A percentile compares a stretch with the other conserved stretches of the same genome.
Evolutionary conservation across 2,888 invertebrate genomes (phyloP).

Genomic region (Allophyes oxyacanthae): DNA sequence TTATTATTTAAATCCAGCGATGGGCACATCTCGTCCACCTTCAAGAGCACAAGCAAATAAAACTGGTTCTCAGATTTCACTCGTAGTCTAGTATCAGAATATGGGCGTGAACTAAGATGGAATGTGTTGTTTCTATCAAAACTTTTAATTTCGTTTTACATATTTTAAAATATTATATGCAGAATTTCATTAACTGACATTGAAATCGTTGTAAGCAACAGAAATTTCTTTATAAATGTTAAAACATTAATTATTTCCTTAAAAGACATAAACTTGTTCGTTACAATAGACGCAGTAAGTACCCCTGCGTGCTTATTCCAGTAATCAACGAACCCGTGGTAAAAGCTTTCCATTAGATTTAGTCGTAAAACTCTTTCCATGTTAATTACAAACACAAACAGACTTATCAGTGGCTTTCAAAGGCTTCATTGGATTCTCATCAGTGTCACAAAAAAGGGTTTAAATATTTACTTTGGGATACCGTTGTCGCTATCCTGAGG

Average conservation of each 20-base stretch:
- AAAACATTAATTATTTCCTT: slow-evolving; percentile 2
- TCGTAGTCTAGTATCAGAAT: slow-evolving; percentile 59
- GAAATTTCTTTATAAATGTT: too few relatives aligned
- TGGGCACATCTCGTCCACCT: slow-evolving; percentile 40
- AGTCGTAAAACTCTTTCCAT: slow-evolving; percentile 56
- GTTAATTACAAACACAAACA: slow-evolving; percentile 62
- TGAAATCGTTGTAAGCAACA: too few relatives aligned
- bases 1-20: slow-evolving; percentile 35
- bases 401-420: slow-evolving; percentile 63
- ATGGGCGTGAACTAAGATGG: slow-evolving; percentile 28
- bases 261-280: slow-evolving; percentile 15
- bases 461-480: slow-evolving; percentile 58
- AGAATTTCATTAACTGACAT: too few relatives aligned
- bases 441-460: slow-evolving; percentile 60
- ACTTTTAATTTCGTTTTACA: slow-evolving; percentile 6
- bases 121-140: slow-evolving; percentile 25
- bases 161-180: slow-evolving; percentile 1
- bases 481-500: slow-evolving; percentile 18
- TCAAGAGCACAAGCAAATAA: slow-evolving; percentile 60
- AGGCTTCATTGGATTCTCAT: slow-evolving; percentile 51
- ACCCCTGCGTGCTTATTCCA: slow-evolving; percentile 24
- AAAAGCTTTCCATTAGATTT: slow-evolving; percentile 60
- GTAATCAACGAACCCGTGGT: slow-evolving; percentile 43
- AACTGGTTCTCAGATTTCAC: slow-evolving; percentile 72
- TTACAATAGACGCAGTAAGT: slow-evolving; percentile 20